Base-by-base conservation (phyloP, 1,140 invertebrate genomes). In the Pachypsylla venusta region DNA sequence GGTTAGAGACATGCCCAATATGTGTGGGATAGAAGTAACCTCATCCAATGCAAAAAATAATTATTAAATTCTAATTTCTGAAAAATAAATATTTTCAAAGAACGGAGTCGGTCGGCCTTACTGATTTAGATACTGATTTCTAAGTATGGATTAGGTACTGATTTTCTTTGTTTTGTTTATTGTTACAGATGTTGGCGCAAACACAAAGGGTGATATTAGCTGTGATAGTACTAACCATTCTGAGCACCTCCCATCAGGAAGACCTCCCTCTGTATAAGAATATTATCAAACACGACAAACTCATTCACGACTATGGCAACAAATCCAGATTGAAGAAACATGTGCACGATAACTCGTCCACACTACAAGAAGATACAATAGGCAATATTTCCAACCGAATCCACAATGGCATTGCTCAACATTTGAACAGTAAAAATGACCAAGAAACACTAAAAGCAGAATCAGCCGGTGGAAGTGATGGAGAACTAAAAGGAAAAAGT, bases 401-500 rank as follows among this genome's bases (percentile, higher is more conserved):
- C 7, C 42, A 48, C 42, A 5, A 55, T 25, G 24, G 12, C 10
- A 19, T 25, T 25, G 54, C 26, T 55, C 26, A 55, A 55, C 22
- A 55, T 5, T 55, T 25, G 7, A 55, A 55, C 13, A 25, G 24
- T 7, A 27, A 22, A 22, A 55, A 27, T 16, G 54, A 55, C 3
- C 28, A n/a, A 20, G 57, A 58, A 30, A 42, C 28, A 16, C 28
- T 57, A 26, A 19, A 27, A 19, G 16, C 55, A 16, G 39, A 19
- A 25, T 25, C 27, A 22, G 55, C 39, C 54, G 58, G 56, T 25
- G 56, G 40, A 55, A 53, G 57, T 25, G 30, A 58, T 28, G 20
- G 54, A 25, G 60, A 63, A 64, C 62, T 56, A 61, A 62, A 28
- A 61, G 59, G 19, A 59, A 57, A 20, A 64, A 64, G 27, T 62